Base-by-base conservation (phyloP, 2,113 vertebrate species). In the Ictalurus furcatus region DNA sequence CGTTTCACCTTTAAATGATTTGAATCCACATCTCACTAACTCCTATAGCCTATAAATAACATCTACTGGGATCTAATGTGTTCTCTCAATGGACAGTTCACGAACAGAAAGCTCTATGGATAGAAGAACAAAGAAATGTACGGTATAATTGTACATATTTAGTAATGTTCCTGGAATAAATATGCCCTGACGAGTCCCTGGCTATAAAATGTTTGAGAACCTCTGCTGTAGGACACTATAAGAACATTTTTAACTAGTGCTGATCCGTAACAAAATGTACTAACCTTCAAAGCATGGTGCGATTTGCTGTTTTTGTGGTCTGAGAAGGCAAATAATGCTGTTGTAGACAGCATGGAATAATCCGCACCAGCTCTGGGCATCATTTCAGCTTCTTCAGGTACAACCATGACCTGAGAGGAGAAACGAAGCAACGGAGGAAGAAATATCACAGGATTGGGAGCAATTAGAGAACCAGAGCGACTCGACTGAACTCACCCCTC, bases 261-360 rank as follows among this genome's bases (percentile, higher is more conserved):
- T 44, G 11, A 44, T 44, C 21, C 8, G 25, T 76, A 85, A 85
- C 21, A 44, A 19, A 71, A 40, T 28, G 17, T 37, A 95, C 97
- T 93, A 92, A 99, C 98, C 98, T 99, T 99, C 94, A 98, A 97
- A 90, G 96, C 96, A 79, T 99, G 98, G 91, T 97, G 97, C 0
- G 97, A 96, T 94, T 99, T 99, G 92, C 96, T 98, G 95, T 99
- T 99, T 96, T 99, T 99, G 92, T 98, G 98, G 94, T 99, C 98
- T 71, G 98, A 99, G 95, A 99, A 98, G 93, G 98, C 97, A 91
- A 97, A 99, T 44, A 98, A 97, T n/a, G 98, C 98, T 93, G 99
- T 98, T 90, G 97, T 99, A 93, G 98, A 98, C 86, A 99, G 95
- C 96, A 99, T 99, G 0, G 98, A 97, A 93, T 98, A 99, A 94